phyloP scores from a whole-genome alignment of 2,797 vertebrate species.

The Sebastes taczanowskii region DNA sequence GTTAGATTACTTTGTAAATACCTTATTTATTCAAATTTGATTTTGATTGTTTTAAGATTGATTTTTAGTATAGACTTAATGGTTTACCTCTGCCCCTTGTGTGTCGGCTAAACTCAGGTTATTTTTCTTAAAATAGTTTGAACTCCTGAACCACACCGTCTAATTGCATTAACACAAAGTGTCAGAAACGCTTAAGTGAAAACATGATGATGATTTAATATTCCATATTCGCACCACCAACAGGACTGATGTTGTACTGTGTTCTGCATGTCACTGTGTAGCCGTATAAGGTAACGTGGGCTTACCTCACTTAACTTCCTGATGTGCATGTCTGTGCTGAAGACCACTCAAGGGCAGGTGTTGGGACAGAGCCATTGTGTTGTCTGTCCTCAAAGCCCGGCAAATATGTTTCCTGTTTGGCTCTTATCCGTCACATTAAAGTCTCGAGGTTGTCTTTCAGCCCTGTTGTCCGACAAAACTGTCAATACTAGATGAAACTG shows the following conservation, averaged over 20 bases:
- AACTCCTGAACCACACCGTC: neutral
- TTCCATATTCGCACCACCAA: neutral
- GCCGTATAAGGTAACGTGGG: no score
- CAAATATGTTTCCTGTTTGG: neutral
- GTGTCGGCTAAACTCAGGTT: neutral
- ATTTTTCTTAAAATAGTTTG: neutral
- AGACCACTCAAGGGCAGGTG: neutral
- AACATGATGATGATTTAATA: neutral
- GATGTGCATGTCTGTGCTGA: neutral
- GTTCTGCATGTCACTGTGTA: neutral
- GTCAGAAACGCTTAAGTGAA: neutral
- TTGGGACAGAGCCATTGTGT: neutral
- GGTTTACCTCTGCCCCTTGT: neutral
- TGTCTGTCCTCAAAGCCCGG: neutral
- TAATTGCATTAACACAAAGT: neutral
- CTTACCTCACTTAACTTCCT: no score
- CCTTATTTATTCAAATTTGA: no score
- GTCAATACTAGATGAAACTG: neutral
- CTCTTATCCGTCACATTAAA: neutral
- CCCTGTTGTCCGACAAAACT: neutral
- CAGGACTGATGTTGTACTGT: neutral
- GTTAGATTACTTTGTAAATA: neutral
- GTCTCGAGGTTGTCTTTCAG: neutral
- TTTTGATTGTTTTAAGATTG: no score
- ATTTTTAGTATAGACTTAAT: neutral